Evolutionary conservation across 2,797 vertebrate species (phyloP).

Genomic region (Cheirogaleus major): DNA sequence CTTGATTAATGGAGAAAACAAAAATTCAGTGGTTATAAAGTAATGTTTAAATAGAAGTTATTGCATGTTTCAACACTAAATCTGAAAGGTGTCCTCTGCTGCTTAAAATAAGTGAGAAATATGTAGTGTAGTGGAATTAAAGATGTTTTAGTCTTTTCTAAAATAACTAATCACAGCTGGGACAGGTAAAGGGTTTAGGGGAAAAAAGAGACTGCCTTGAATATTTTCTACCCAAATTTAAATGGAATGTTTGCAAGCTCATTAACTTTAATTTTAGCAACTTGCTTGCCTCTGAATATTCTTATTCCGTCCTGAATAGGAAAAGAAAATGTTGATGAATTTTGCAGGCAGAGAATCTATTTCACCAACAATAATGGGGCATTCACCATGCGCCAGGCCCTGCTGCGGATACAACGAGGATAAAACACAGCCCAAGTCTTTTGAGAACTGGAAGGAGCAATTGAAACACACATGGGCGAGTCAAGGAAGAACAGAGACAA

Average conservation of each 20-base stretch:
- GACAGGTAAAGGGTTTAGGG: constrained; percentile 47
- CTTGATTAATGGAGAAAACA: constrained; percentile 61
- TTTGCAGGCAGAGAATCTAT: background rate
- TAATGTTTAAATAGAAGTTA: constrained; percentile 60
- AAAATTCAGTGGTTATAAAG: constrained; percentile 39
- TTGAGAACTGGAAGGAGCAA: background rate
- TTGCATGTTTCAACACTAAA: constrained; percentile 47
- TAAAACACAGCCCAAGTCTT: constrained; percentile 1
- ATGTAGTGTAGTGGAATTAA: constrained; percentile 39
- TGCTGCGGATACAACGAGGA: background rate
- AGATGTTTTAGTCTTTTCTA: constrained; percentile 61
- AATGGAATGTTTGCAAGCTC: constrained; percentile 53
- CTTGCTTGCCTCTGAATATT: constrained; percentile 27
- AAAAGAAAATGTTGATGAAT: constrained; percentile 49
- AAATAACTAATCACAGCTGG: constrained; percentile 65
- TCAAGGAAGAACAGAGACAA: background rate
- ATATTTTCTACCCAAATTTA: constrained; percentile 51
- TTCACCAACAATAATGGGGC: background rate
- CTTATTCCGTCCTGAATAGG: constrained; percentile 2
- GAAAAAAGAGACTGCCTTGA: constrained; percentile 46
- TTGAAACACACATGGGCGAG: background rate
- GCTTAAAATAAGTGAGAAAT: constrained; percentile 60
- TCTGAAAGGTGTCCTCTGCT: constrained; percentile 44
- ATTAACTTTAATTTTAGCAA: constrained; percentile 65
- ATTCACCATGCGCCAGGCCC: background rate